Conservation (phyloP, 1,140 invertebrate genomes). For the Dufourea novaeangliae region DNA sequence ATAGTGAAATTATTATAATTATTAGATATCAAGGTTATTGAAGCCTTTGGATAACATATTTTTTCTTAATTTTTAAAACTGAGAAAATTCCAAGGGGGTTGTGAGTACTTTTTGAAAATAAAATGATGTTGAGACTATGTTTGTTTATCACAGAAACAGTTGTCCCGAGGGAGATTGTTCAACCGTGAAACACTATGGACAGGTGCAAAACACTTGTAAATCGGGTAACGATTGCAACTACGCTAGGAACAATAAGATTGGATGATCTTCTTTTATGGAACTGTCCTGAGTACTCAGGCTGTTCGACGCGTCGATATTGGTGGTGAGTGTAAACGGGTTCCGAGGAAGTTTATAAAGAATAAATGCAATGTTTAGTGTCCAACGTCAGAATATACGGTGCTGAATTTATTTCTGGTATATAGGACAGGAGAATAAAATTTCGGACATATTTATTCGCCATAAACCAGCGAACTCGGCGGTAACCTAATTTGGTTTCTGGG, state of each 20-base stretch:
- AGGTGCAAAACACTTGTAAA: not conserved
- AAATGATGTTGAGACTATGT: too few relatives aligned
- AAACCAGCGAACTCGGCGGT: not conserved
- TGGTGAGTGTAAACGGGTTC: not conserved
- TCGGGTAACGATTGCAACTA: not conserved
- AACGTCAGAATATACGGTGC: not conserved
- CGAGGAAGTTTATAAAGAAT: not conserved
- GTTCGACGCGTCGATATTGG: not conserved
- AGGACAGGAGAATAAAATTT: not conserved
- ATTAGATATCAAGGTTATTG: too few relatives aligned
- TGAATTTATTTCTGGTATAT: not conserved
- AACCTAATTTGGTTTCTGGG: not conserved
- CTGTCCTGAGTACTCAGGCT: not conserved
- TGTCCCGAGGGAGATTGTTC: too few relatives aligned
- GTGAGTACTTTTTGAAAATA: too few relatives aligned
- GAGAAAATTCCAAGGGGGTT: too few relatives aligned
- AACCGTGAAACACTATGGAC: too few relatives aligned
- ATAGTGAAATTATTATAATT: too few relatives aligned
- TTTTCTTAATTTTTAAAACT: too few relatives aligned
- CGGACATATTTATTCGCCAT: not conserved
- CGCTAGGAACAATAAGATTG: not conserved
- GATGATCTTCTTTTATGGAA: not conserved
- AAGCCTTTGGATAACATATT: too few relatives aligned
- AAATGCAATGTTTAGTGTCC: not conserved
- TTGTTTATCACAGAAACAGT: too few relatives aligned